Percentiles rank a stretch among this genome's conserved stretches.
Evolutionary conservation across 2,888 invertebrate genomes (phyloP).

Genomic region (Drosophila incognita): DNA sequence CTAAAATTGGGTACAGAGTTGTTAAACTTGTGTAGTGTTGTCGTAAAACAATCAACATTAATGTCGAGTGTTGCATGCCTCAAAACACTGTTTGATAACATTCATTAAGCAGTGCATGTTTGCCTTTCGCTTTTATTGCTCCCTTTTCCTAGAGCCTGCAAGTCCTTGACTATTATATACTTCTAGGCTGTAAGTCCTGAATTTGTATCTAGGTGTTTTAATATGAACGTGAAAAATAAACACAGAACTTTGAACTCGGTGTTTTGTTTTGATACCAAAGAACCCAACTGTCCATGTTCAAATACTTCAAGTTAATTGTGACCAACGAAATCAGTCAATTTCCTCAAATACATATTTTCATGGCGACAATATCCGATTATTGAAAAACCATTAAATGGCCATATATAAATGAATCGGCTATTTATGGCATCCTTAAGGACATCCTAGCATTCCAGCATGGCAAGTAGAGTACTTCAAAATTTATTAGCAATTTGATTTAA

Average conservation of each 20-base stretch:
- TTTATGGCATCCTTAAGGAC: neutral
- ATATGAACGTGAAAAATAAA: neutral
- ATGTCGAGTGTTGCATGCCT: neutral
- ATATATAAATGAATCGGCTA: neutral
- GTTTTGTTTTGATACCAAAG: neutral
- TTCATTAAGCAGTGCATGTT: neutral
- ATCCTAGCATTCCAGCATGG: neutral
- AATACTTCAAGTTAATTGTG: neutral
- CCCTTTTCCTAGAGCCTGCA: neutral
- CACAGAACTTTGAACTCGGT: neutral
- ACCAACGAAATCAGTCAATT: neutral
- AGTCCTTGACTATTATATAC: neutral
- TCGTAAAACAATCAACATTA: conserved; percentile 2
- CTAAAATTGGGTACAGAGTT: conserved; percentile 6
- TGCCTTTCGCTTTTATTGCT: neutral
- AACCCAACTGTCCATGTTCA: neutral
- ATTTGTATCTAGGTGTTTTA: too few relatives aligned
- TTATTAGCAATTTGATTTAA: conserved; percentile 1
- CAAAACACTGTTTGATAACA: neutral
- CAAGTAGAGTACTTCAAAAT: neutral
- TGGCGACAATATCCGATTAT: neutral
- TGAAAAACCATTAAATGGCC: neutral
- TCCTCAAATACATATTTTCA: neutral
- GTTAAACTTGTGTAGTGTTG: conserved; percentile 7
- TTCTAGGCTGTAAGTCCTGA: neutral